Base-by-base conservation (phyloP, 2,888 invertebrate species). In the Lasiommata megera region DNA sequence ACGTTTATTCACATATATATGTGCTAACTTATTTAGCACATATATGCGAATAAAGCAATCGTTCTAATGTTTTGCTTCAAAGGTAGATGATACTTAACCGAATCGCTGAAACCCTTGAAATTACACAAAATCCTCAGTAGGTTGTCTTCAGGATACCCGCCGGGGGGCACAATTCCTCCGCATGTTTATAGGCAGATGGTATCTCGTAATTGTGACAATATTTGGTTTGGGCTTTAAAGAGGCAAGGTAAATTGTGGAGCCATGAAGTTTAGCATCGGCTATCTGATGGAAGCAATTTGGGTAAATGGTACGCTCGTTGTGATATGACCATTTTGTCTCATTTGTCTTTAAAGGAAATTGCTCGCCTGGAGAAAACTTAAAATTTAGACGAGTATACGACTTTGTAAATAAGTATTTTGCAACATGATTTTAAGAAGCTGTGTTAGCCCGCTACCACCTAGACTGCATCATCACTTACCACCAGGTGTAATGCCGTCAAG, bases 141-240 rank as follows among this genome's bases (percentile, higher is more conserved):
- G 71, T 73, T 71, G 60, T 74, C 74, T 76, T 72, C 70, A 74
- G 85, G 80, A 85, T 82, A 84, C 76, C 80, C 76, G 82, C 84
- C 84, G 74, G 81, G 83, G 86, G 88, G 80, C 77, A 80, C 74
- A 74, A 76, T 79, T 77, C 74, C 75, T 75, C 72, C 75, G 74
- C 76, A 73, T 84, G 88, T 85, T 85, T 84, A 84, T 84, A 79
- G 78, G 78, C 68, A 77, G 90, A 90, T 89, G 83, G 69, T 89
- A 90, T 90, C 89, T 82, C 71, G 71, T 89, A 89, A 89, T 90
- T 88, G 85, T 86, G 88, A 84, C 87, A 88, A 88, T 89, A 88
- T 90, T 90, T 89, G 87, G 80, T 77, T 79, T 77, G 76, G 77
- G 77, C 80, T 82, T 83, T 81, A 81, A 80, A 79, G 80, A 74